Base-by-base conservation (phyloP, 2,797 vertebrate genomes). In the Tenualosa ilisha region DNA sequence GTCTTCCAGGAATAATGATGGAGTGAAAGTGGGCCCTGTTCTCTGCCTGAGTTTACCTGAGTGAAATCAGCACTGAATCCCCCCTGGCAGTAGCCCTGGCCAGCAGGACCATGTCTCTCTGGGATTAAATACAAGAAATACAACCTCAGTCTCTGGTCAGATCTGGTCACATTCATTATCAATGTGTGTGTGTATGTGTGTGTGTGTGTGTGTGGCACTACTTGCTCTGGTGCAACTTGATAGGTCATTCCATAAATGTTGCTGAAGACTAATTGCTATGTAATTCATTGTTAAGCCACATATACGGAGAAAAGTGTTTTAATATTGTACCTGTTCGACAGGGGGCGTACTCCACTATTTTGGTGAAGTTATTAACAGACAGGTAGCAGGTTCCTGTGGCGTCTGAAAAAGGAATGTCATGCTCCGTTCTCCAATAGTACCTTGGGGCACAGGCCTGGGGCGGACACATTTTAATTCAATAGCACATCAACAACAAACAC, bases 21-120 rank as follows among this genome's bases (percentile, higher is more conserved):
- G 7, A 46, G 7, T 5, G 0, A 22, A 37, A 46, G 40, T 20
- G 20, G 37, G 20, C 17, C 17, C 0, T 46, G 72, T 17, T 22
- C 72, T 12, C 9, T 6, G 72, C 15, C 20, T 79, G 68, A 13
- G 37, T 83, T 94, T 92, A 97, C 97, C 96, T 93, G 96, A 26
- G 97, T 98, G 91, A 99, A 97, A 90, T 98, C 97, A 0, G 97
- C 97, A 53, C 97, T 98, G 93, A 99, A 99, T 86, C 97, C 97
- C 81, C 97, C 97, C 93, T 99, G 97, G 92, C 97, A 98, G 91
- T 97, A 98, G 1, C 97, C 97, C 86, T 98, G 97, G 17, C 97
- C 96, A 22, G 92, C 91, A 51, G 91, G 93, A 8, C 92, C 94
- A 82, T 94, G 92, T 88, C 94, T 92, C 89, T 97, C 97, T 97